Base-by-base conservation (phyloP, 1,140 invertebrate species). In the Bombus sibiricus region DNA sequence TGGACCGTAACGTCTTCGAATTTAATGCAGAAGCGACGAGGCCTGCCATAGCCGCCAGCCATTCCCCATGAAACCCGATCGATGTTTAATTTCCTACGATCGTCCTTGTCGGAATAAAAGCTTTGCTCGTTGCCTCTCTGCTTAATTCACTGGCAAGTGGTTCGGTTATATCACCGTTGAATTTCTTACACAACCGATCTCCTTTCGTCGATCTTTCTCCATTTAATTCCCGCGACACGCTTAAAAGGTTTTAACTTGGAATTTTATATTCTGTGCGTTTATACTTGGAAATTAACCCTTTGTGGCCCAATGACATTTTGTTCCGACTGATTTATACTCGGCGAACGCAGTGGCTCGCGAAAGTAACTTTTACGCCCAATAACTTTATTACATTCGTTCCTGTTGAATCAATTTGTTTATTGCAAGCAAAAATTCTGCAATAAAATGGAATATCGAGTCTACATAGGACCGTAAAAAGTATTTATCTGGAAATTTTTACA, bases 81-180 rank as follows among this genome's bases (percentile, higher is more conserved):
- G 87, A 88, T 86, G 88, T 86, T 89, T 89, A 88, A 88, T 89
- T 82, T 88, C 80, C 80, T 83, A 81, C 84, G 78, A 74, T 74
- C 71, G 47, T 73, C 77, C 41, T 53, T 37, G 53, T 41, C 34
- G 47, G 62, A 81, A 80, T 88, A 88, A 89, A 85, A 88, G 47
- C 68, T n/a, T 15, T 22, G 34, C 72, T n/a, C 34, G 15, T 43
- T 37, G 53, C 28, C 39, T 41, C 74, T 34, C 34, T 25, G n/a
- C n/a, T 81, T 81, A 81, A 81, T 81, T 73, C 78, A 57, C 75
- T 12, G 39, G 22, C 25, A 39, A 39, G 13, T 28, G 82, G 53
- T 57, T 32, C 32, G 39, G 53, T 62, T 34, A 71, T 72, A 62
- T 73, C 76, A 66, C 8, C 15, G 9, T 57, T 72, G 76, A 80